Evolutionary conservation across 2,113 vertebrate genomes (phyloP).

Genomic region (Sinocyclocheilus rhinocerous): DNA sequence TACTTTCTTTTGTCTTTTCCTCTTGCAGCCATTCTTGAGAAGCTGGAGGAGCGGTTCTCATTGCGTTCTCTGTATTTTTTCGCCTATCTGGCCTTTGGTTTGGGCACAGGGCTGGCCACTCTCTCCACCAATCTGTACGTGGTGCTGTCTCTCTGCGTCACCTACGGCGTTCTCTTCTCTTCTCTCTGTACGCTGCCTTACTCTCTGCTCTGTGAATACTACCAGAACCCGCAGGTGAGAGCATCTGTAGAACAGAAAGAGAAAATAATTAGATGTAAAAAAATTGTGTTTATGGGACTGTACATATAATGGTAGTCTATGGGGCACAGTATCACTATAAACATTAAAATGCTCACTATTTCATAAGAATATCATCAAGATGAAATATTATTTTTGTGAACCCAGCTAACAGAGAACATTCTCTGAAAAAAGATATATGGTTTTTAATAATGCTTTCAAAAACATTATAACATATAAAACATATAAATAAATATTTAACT

Average conservation of each 20-base stretch:
- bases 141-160: slow-evolving; percentile 89
- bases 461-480: no score
- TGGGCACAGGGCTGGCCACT: slow-evolving; percentile 92
- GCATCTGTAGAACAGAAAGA: not conserved
- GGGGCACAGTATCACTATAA: not conserved
- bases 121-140: slow-evolving; percentile 92
- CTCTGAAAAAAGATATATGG: no score
- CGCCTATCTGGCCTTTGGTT: slow-evolving; percentile 91
- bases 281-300: not conserved
- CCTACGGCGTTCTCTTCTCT: slow-evolving; percentile 93
- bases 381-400: not conserved
- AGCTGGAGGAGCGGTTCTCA: slow-evolving; percentile 91
- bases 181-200: slow-evolving; percentile 97
- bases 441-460: no score
- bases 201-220: slow-evolving; percentile 97
- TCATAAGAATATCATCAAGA: not conserved
- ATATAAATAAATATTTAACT: no score
- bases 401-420: no score
- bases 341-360: not conserved
- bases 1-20: not conserved
- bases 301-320: not conserved
- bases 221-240: slow-evolving; percentile 92
- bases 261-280: not conserved
- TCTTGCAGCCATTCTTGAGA: slow-evolving; percentile 87
- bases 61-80: slow-evolving; percentile 93